Percentiles rank a stretch among this genome's conserved stretches.
These are phyloP conservation scores for Malurus leucopterus DNA, from an alignment of 2,797 vertebrate species.

Conservation along the genomic window DNA sequence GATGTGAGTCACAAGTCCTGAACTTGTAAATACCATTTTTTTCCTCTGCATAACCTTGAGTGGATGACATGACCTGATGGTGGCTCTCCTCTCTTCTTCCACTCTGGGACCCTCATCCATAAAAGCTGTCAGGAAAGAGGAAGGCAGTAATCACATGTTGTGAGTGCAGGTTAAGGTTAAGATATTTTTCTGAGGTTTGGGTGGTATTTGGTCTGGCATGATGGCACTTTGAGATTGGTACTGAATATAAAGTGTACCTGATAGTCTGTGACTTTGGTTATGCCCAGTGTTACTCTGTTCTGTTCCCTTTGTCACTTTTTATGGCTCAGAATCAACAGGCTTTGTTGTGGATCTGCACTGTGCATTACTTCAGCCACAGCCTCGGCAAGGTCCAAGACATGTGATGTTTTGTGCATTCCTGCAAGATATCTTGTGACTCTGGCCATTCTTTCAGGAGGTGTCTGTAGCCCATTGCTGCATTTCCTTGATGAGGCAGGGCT, in stretches of 20 bases:
- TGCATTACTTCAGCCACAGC: neutral
- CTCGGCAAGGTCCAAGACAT: constrained; percentile 12
- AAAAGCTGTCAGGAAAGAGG: neutral
- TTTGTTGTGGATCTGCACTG: neutral
- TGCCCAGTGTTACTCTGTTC: neutral
- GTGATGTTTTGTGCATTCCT: constrained; percentile 59
- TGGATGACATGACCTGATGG: neutral
- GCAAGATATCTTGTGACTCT: constrained; percentile 30
- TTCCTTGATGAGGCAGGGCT: neutral
- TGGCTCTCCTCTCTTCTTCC: neutral
- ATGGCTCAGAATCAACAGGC: neutral
- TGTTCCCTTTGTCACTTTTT: neutral
- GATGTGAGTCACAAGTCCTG: constrained; percentile 35
- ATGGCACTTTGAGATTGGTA: neutral
- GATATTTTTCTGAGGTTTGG: neutral
- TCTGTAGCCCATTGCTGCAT: neutral
- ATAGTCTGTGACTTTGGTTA: neutral
- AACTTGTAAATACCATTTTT: neutral
- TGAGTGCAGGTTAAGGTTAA: neutral
- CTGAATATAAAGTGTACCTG: neutral
- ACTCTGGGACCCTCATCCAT: neutral
- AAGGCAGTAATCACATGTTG: neutral
- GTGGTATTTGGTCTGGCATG: neutral
- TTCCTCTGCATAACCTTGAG: neutral
- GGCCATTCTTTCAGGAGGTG: neutral